A percentile compares a stretch with the other conserved stretches of the same genome.
phyloP scores from a whole-genome alignment of 2,113 vertebrate species.

The Centrocercus urophasianus region DNA sequence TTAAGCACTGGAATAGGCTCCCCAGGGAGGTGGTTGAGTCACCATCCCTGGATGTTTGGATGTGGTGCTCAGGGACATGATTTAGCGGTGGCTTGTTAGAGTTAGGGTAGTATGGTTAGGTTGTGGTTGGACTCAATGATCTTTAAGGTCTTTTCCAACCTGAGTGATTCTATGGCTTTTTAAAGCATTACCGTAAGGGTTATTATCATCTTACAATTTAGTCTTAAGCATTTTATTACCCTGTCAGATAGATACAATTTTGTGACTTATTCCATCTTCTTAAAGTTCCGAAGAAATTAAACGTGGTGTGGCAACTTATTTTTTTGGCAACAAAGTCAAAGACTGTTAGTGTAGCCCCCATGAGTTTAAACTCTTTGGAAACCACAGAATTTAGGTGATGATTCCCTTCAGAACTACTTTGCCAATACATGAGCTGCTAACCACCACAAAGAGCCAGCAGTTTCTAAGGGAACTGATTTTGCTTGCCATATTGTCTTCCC shows the following conservation, averaged over 20 bases:
- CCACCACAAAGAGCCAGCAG: background rate
- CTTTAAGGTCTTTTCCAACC: no score
- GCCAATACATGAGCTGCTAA: background rate
- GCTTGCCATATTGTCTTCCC: background rate
- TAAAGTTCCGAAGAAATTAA: slow-evolving; percentile 3
- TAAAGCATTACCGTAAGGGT: background rate
- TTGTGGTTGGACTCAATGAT: no score
- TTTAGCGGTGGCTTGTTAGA: no score
- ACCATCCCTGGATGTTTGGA: no score
- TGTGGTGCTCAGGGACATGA: no score
- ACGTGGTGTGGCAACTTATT: background rate
- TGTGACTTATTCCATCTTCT: background rate
- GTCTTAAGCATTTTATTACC: background rate
- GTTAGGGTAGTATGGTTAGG: no score
- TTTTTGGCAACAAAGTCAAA: background rate
- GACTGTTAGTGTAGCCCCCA: background rate
- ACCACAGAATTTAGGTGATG: background rate
- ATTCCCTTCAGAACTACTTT: background rate
- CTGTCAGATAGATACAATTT: background rate
- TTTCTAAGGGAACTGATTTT: background rate
- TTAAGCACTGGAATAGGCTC: no score
- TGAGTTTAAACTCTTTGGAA: background rate
- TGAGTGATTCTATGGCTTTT: no score
- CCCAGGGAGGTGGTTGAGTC: no score
- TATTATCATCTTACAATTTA: background rate